Conservation (phyloP, 2,113 vertebrate species). For the Peromyscus leucopus region DNA sequence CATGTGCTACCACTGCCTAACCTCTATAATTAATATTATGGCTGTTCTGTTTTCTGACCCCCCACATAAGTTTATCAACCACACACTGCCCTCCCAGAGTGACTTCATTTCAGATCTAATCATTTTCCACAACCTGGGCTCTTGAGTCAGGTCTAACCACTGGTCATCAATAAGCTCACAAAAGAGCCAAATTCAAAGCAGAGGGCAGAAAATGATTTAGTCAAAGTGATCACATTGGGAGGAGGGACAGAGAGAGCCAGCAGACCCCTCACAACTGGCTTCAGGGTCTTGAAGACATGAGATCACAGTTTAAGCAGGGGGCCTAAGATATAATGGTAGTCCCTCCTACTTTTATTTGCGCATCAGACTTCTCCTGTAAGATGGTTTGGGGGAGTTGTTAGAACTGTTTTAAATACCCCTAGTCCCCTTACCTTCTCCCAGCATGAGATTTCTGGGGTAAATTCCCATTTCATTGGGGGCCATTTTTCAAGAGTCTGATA, state of each 20-base stretch:
- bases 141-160: background rate
- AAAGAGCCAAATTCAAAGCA: background rate
- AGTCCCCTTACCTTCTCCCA: background rate
- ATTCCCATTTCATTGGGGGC: background rate
- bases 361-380: background rate
- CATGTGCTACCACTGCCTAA: no score
- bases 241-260: background rate
- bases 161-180: background rate
- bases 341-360: background rate
- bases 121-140: background rate
- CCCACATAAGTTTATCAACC: no score
- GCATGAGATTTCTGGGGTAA: background rate
- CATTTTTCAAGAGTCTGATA: background rate
- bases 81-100: background rate
- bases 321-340: background rate
- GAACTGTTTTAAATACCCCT: background rate
- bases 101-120: background rate
- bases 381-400: background rate
- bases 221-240: background rate
- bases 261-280: background rate
- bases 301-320: background rate
- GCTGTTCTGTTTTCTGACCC: no score
- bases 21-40: no score
- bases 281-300: background rate
- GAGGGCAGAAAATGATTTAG: background rate